Percentiles rank a stretch among this genome's conserved stretches.
These are phyloP conservation scores for Acrocera orbiculus DNA, from an alignment of 2,888 invertebrate species.

Conservation along the genomic window DNA sequence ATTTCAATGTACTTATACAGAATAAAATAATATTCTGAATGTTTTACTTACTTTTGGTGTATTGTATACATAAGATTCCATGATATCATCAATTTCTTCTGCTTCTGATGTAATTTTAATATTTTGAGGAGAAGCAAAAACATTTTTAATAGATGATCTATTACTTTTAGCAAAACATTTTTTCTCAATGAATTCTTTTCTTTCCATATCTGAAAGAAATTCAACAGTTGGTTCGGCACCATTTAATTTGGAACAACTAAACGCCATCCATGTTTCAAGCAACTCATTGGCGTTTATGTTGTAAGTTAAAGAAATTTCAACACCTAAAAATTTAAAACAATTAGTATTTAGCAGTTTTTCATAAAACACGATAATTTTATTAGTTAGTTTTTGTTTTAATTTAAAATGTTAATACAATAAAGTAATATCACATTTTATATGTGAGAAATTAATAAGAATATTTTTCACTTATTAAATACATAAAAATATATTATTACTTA, in stretches of 20 bases:
- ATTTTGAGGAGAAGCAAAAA: conserved; percentile 2
- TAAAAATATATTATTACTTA: too few species aligned
- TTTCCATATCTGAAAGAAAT: conserved; percentile 41
- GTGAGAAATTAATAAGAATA: too few species aligned
- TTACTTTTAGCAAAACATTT: neutral
- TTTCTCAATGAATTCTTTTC: conserved; percentile 41
- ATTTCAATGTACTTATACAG: too few species aligned
- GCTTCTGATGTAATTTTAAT: conserved; percentile 9
- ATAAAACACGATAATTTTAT: conserved; percentile 1
- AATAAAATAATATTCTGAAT: too few species aligned
- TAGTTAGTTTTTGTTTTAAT: too few species aligned
- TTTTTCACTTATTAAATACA: too few species aligned
- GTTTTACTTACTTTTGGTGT: conserved; percentile 25
- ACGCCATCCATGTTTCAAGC: conserved; percentile 64
- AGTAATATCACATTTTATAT: too few species aligned
- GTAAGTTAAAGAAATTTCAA: conserved; percentile 46
- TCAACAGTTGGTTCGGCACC: conserved; percentile 43
- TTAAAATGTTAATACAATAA: too few species aligned
- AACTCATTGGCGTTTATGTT: conserved; percentile 49
- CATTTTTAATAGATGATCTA: neutral
- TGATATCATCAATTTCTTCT: conserved; percentile 16
- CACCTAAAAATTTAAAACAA: conserved; percentile 27
- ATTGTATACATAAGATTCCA: conserved; percentile 18
- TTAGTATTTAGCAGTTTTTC: neutral
- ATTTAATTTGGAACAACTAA: conserved; percentile 44